phyloP scores from a whole-genome alignment of 2,888 invertebrate species.

The Drosophila austrosaltans region DNA sequence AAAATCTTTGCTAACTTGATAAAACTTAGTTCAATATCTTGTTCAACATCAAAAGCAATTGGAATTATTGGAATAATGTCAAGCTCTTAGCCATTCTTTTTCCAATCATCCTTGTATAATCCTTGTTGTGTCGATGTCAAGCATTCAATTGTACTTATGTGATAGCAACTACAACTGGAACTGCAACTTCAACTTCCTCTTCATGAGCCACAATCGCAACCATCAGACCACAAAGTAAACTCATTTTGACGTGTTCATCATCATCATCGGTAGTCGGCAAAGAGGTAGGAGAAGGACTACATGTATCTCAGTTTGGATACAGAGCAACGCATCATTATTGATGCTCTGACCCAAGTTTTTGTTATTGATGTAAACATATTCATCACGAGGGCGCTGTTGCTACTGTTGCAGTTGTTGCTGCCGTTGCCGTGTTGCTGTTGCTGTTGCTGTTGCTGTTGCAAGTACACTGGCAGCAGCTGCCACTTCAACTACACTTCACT shows the following conservation, averaged over 20 bases:
- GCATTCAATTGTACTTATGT: slow-evolving; percentile 29
- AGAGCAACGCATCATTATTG: slow-evolving; percentile 61
- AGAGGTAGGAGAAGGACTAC: background rate
- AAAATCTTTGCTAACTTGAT: background rate
- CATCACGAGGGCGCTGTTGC: slow-evolving; percentile 51
- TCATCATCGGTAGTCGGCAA: slow-evolving; percentile 23
- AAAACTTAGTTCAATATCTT: background rate
- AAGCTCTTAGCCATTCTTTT: slow-evolving; percentile 3
- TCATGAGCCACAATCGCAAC: slow-evolving; percentile 47
- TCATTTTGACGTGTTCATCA: slow-evolving; percentile 63
- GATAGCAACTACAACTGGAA: slow-evolving; percentile 4
- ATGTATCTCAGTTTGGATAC: slow-evolving; percentile 19
- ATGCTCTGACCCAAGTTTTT: slow-evolving; percentile 53
- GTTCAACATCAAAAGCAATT: background rate
- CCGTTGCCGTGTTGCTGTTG: slow-evolving; percentile 24
- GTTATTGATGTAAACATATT: slow-evolving; percentile 74
- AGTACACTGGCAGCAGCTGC: slow-evolving; percentile 49
- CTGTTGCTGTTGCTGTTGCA: slow-evolving; percentile 14
- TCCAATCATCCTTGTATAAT: slow-evolving; percentile 34
- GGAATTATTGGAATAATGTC: slow-evolving; percentile 14
- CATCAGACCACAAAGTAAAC: slow-evolving; percentile 68
- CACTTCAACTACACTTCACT: slow-evolving; percentile 66
- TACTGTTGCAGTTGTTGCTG: slow-evolving; percentile 29
- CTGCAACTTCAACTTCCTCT: slow-evolving; percentile 24
- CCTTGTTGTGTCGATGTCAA: slow-evolving; percentile 42